A percentile compares a stretch with the other conserved stretches of the same genome.
Evolutionary conservation across 2,888 invertebrate genomes (phyloP).

Genomic region (Harpalus rufipes): DNA sequence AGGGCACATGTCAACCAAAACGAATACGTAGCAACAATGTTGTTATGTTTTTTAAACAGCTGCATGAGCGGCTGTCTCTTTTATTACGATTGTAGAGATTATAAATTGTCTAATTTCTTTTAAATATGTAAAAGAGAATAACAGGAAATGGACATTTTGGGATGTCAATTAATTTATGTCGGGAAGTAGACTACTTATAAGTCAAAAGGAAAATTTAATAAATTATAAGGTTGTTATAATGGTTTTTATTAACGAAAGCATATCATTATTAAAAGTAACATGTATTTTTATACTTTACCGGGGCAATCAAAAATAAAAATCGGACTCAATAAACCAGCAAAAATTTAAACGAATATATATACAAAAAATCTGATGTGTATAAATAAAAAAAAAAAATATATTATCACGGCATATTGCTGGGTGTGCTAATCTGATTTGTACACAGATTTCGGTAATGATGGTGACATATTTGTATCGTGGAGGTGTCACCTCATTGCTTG

Average conservation of each 20-base stretch:
- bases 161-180: background rate
- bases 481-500: too few species aligned
- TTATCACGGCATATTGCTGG: too few species aligned
- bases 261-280: background rate
- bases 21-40: conserved; percentile 13
- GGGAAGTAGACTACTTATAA: background rate
- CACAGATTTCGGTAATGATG: too few species aligned
- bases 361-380: too few species aligned
- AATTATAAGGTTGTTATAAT: background rate
- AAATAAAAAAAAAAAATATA: too few species aligned
- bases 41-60: conserved; percentile 26
- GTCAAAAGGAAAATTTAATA: background rate
- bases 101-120: conserved; percentile 16
- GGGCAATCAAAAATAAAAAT: too few species aligned
- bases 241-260: background rate
- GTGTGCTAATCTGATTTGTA: too few species aligned
- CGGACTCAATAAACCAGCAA: too few species aligned
- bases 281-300: too few species aligned
- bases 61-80: conserved; percentile 10
- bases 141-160: background rate
- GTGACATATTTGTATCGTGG: too few species aligned
- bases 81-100: conserved; percentile 29
- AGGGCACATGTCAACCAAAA: conserved; percentile 33
- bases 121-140: conserved; percentile 1
- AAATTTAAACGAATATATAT: too few species aligned